Percentiles rank a stretch among this genome's conserved stretches.
Conservation (phyloP, 2,888 invertebrate species). For the Thera britannica region DNA sequence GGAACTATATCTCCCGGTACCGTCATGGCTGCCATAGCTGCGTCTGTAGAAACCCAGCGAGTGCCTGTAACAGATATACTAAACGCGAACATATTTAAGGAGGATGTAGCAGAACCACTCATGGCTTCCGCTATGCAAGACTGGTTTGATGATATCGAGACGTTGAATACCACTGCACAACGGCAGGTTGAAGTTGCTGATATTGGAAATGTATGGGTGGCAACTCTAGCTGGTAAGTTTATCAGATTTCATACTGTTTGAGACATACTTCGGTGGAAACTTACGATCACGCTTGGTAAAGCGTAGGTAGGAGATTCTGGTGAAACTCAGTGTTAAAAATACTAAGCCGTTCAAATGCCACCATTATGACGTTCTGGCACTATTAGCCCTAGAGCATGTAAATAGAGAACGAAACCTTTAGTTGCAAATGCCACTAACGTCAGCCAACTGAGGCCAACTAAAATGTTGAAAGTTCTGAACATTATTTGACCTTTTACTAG, state of each 20-base stretch:
- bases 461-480: background rate
- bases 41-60: constrained; percentile 85
- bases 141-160: constrained; percentile 69
- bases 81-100: constrained; percentile 69
- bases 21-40: constrained; percentile 85
- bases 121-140: constrained; percentile 68
- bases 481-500: background rate
- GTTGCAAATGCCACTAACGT: too few relatives aligned
- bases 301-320: background rate
- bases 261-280: background rate
- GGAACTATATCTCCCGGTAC: constrained; percentile 86
- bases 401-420: too few relatives aligned
- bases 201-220: constrained; percentile 86
- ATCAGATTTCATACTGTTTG: background rate
- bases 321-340: background rate
- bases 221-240: constrained; percentile 84
- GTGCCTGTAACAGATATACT: constrained; percentile 80
- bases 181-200: constrained; percentile 53
- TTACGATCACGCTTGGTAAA: too few relatives aligned
- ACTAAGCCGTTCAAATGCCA: too few relatives aligned
- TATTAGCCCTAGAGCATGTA: too few relatives aligned
- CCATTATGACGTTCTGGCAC: too few relatives aligned
- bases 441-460: background rate
- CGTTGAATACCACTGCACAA: constrained; percentile 49
- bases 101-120: constrained; percentile 69